Evolutionary conservation across 2,888 invertebrate species (phyloP), one percentile per base, ranked within the genome.

Genomic region (Nycteola revayana): DNA sequence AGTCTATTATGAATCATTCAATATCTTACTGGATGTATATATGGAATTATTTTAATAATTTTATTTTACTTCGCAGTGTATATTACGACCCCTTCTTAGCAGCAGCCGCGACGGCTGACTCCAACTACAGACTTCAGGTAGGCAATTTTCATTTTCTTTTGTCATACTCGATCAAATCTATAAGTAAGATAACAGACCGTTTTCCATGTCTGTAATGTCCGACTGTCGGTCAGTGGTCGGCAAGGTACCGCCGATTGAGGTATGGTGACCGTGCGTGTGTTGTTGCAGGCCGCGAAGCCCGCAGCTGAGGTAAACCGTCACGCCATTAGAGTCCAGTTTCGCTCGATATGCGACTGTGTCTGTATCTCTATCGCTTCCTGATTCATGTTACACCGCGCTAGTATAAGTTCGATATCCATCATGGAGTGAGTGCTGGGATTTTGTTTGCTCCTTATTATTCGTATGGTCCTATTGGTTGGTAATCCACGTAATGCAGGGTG

Each of bases 41-140:
- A n/a, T n/a, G n/a, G n/a, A 14, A 14, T 14, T 14, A 14, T 5
- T 14, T 14, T 21, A 36, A 40, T 43, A 34, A 49, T 43, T 10
- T 36, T 36, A 41, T 66, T 76, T 71, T 65, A 66, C 77, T 78
- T 90, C 92, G 87, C 90, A 95, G 97, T 89, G 94, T 97, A 60
- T 98, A 97, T 92, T 98, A 97, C 91, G 97, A 98, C 91, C 97
- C 96, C 69, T 96, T 97, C 92, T 90, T 98, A 90, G 96, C 96
- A 58, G 95, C 96, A 60, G 95, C 96, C 52, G 94, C 95, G 53
- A 90, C 91, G 64, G 94, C 95, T 68, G 96, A 96, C 90, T 94
- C 95, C 57, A 95, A 94, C 90, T 95, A 96, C 90, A 94, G 96
- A 90, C 91, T 96, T 70, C 96, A 96, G 94, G 96, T 96, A 91